Percentiles rank a stretch among this genome's conserved stretches.
Conservation (phyloP, 2,113 vertebrate genomes). For the Todiramphus chloris region DNA sequence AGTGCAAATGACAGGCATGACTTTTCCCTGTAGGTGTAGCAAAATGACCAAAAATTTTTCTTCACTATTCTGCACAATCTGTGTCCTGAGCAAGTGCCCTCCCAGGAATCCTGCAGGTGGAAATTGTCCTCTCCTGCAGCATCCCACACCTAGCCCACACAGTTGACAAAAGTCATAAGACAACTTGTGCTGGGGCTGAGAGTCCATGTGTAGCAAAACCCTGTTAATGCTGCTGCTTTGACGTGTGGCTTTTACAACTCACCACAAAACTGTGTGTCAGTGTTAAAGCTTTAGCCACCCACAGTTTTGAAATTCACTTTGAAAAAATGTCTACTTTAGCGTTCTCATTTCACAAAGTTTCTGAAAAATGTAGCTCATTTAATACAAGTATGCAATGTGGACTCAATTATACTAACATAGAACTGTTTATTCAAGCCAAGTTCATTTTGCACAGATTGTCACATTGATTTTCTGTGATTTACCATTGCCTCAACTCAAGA, state of each 20-base stretch:
- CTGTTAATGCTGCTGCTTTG: neutral
- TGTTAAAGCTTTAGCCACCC: neutral
- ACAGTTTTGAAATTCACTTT: neutral
- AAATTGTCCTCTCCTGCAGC: neutral
- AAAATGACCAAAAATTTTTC: neutral
- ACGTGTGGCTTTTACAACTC: neutral
- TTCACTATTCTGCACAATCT: neutral
- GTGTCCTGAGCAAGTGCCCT: neutral
- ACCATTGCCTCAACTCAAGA: neutral
- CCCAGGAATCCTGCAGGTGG: neutral
- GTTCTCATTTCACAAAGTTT: neutral
- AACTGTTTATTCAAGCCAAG: neutral
- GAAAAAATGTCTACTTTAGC: neutral
- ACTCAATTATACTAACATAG: neutral
- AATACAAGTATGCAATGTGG: neutral
- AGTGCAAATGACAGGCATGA: neutral
- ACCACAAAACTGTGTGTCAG: neutral
- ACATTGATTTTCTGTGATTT: slow-evolving; percentile 44
- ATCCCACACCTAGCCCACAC: fast-evolving
- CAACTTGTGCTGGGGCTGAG: neutral
- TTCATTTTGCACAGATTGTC: neutral
- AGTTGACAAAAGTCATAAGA: neutral
- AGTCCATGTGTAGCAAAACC: neutral
- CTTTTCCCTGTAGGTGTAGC: neutral
- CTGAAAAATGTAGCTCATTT: slow-evolving; percentile 24